These are phyloP conservation scores for Paramuricea clavata DNA, from an alignment of 92 coral and sea anemone genomes.

Conservation along the genomic window DNA sequence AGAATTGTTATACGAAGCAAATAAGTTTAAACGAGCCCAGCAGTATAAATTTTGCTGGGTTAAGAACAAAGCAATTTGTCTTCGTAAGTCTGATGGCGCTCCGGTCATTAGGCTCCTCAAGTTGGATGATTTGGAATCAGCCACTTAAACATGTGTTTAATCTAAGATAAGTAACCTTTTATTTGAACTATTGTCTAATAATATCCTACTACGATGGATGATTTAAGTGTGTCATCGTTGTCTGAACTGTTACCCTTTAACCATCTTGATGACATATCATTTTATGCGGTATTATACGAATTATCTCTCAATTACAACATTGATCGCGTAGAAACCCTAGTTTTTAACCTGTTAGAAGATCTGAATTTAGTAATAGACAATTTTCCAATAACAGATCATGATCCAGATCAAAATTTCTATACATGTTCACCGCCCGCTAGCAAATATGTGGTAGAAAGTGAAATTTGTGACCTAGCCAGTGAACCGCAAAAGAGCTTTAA, in stretches of 20 bases:
- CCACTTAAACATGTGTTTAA: too few species aligned
- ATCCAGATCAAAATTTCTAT: too few species aligned
- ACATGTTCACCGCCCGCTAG: too few species aligned
- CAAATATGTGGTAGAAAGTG: too few species aligned
- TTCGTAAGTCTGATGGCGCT: neutral
- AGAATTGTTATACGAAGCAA: neutral
- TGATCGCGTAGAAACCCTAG: neutral
- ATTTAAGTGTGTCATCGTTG: neutral
- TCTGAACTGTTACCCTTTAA: neutral
- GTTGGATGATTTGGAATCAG: too few species aligned
- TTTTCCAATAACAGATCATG: too few species aligned
- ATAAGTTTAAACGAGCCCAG: neutral
- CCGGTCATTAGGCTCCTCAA: neutral
- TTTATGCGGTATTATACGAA: neutral
- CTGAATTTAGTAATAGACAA: too few species aligned
- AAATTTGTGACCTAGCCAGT: too few species aligned
- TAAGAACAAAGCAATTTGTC: neutral
- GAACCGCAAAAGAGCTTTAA: too few species aligned
- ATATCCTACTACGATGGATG: neutral
- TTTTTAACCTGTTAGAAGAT: conserved; percentile 8
- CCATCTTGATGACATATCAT: conserved; percentile 4
- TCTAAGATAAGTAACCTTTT: neutral
- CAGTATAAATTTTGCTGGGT: neutral
- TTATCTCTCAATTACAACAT: neutral
- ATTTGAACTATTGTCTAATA: too few species aligned